A percentile compares a stretch with the other conserved stretches of the same genome.
phyloP scores from a whole-genome alignment of 2,797 vertebrate genomes.

The Takifugu rubripes region DNA sequence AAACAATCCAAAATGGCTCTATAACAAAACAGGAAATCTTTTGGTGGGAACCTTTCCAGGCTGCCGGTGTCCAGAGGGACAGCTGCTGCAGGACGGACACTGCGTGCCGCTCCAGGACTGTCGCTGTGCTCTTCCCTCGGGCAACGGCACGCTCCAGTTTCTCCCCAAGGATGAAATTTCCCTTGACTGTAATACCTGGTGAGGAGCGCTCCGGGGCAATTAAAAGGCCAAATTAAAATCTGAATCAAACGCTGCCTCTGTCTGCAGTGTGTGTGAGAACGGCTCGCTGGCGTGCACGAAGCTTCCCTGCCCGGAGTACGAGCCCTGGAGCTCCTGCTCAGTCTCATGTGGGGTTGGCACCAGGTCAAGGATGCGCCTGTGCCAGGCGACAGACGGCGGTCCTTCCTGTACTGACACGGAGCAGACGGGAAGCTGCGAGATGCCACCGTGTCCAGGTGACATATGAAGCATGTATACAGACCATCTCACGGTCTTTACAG shows the following conservation, averaged over 20 bases:
- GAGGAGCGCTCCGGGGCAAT: conserved; percentile 20
- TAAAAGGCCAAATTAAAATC: too few relatives aligned
- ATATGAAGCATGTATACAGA: background rate
- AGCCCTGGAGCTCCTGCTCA: conserved; percentile 80
- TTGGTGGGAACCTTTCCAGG: conserved; percentile 61
- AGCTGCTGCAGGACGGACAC: conserved; percentile 78
- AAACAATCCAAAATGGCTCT: background rate
- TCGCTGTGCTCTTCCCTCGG: conserved; percentile 79
- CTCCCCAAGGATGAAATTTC: conserved; percentile 54
- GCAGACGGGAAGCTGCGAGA: conserved; percentile 66
- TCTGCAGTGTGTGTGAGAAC: conserved; percentile 79
- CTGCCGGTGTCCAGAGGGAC: conserved; percentile 82
- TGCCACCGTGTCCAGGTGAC: conserved; percentile 77
- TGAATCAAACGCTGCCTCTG: too few relatives aligned
- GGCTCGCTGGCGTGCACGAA: conserved; percentile 78
- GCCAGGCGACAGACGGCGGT: conserved; percentile 50
- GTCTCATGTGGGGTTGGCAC: conserved; percentile 78
- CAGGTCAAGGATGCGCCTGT: conserved; percentile 68
- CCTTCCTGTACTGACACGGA: conserved; percentile 62
- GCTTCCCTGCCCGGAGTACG: conserved; percentile 72
- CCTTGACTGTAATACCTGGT: conserved; percentile 86
- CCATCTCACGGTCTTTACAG: too few relatives aligned
- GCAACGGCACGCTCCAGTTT: conserved; percentile 75
- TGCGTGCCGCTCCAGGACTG: conserved; percentile 79
- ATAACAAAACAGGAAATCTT: background rate